Percentiles rank a stretch among this genome's conserved stretches.
Conservation (phyloP, 1,140 invertebrate genomes). For the Eciton burchellii region DNA sequence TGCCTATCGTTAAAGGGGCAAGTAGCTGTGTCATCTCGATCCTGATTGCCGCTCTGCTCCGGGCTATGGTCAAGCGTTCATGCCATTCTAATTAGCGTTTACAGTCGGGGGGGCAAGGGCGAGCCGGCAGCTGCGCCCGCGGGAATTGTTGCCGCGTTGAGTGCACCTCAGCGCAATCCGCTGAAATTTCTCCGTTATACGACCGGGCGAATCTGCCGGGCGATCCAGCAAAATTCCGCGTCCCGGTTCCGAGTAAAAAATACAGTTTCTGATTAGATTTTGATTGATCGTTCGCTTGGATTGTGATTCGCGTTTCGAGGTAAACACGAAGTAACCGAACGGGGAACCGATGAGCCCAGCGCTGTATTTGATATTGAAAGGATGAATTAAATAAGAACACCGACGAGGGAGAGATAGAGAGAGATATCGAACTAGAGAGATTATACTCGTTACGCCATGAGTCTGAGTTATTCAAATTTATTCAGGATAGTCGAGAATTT, state of each 20-base stretch:
- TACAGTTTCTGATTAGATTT: not conserved
- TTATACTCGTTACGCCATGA: not conserved
- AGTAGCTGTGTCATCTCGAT: conserved; percentile 52
- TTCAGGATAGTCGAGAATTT: too few relatives aligned
- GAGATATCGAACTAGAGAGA: not conserved
- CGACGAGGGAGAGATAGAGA: not conserved
- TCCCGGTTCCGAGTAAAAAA: not conserved
- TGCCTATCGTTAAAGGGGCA: conserved; percentile 48
- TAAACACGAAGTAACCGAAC: not conserved
- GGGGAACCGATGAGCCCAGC: not conserved
- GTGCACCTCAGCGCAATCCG: conserved; percentile 44
- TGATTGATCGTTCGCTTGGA: not conserved
- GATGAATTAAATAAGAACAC: conserved; percentile 10
- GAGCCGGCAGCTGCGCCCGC: conserved; percentile 28
- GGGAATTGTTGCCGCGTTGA: conserved; percentile 58
- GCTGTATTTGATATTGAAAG: not conserved
- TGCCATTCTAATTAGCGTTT: conserved; percentile 64
- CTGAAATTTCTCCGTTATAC: conserved; percentile 62
- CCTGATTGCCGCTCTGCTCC: conserved; percentile 62
- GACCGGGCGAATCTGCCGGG: conserved; percentile 44
- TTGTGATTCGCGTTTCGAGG: conserved; percentile 12
- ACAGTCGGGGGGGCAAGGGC: conserved; percentile 8
- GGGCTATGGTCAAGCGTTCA: conserved; percentile 43
- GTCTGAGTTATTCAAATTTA: not conserved
- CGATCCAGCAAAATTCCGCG: conserved; percentile 48